phyloP scores from a whole-genome alignment of 2,888 invertebrate genomes.

The Cephalotes varians region DNA sequence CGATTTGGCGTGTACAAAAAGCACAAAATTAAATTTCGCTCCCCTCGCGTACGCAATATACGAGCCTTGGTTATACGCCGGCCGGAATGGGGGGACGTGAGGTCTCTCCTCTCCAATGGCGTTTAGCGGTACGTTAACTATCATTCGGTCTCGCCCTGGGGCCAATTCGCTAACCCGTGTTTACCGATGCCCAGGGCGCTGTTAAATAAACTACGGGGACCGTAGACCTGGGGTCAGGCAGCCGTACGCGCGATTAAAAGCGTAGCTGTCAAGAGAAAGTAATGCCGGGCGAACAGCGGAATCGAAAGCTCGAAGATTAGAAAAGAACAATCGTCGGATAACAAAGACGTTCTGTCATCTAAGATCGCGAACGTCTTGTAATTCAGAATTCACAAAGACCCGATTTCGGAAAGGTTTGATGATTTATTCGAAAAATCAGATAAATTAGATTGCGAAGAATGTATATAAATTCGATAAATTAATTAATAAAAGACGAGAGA shows the following conservation, averaged over 20 bases:
- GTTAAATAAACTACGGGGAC: constrained; percentile 84
- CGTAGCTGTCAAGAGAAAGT: constrained; percentile 64
- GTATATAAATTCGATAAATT: background rate
- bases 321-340: background rate
- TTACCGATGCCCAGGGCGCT: constrained; percentile 85
- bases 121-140: constrained; percentile 86
- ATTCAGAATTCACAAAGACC: background rate
- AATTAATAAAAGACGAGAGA: background rate
- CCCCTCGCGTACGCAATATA: constrained; percentile 83
- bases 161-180: constrained; percentile 86
- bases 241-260: constrained; percentile 76
- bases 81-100: constrained; percentile 68
- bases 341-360: background rate
- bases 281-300: constrained; percentile 3
- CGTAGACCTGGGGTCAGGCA: constrained; percentile 69
- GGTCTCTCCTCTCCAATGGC: constrained; percentile 82
- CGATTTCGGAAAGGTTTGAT: background rate
- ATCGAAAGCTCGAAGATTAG: background rate
- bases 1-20: constrained; percentile 85
- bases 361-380: background rate
- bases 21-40: constrained; percentile 85
- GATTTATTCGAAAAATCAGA: background rate
- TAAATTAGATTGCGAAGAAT: background rate
- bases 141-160: constrained; percentile 84
- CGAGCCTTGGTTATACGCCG: constrained; percentile 73